Base-by-base conservation (phyloP, 2,797 vertebrate species). In the Mus caroli region DNA sequence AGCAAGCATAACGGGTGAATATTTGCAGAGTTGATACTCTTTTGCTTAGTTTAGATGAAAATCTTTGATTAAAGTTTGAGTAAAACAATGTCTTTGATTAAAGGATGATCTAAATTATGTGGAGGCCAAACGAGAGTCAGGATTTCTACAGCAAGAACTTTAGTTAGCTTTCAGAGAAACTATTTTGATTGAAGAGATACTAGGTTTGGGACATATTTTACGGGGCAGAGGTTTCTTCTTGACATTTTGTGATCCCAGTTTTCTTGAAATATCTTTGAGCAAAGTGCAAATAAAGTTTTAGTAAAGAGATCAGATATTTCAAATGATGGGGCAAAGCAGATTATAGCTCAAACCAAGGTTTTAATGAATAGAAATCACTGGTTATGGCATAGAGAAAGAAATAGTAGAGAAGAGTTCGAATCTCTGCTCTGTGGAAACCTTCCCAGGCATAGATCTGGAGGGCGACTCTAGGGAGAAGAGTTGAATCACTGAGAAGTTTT, bases 11-110 rank as follows among this genome's bases (percentile, higher is more conserved):
- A 14, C 60, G 17, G 14, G 11, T 77, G 37, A 43, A 46, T 64
- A 6, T 95, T 90, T 92, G 20, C 20, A 56, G 64, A 91, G 79
- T 71, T 17, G 11, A 71, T 90, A 52, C 2, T 34, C 75, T 76
- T 76, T 93, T 89, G 76, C 75, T 96, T 88, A 90, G 28, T 73
- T 94, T 88, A 69, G 52, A 67, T 94, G 43, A 84, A 94, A 19
- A 91, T 6, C 40, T 78, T 92, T 88, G 54, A 97, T 92, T 92
- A 43, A n/a, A 80, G 46, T 76, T 96, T 87, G 43, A 60, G 12
- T 95, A 28, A 62, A 90, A 71, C 82, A 87, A 37, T 71, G 83
- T 71, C 88, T 87, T 92, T 94, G 24, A 73, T 94, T 40, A 87
- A 93, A 90, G 26, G 4, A 43, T 95, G 28, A 67, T 54, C 40